Base-by-base conservation (phyloP, 2,113 vertebrate genomes). In the Misgurnus anguillicaudatus region DNA sequence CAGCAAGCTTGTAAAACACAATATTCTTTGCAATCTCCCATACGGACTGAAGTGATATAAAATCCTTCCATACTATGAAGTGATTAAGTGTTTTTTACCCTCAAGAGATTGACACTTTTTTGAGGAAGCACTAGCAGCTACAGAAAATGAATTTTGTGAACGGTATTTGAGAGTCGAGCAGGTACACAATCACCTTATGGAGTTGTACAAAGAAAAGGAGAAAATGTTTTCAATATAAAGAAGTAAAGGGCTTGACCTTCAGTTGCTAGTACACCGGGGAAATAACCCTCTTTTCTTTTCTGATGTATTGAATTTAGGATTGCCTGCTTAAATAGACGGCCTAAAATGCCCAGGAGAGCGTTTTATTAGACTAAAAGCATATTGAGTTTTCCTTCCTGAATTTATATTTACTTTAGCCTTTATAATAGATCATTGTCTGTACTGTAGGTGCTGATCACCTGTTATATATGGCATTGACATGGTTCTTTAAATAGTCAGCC, bases 181-280 rank as follows among this genome's bases (percentile, higher is more conserved):
- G 41, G 39, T 62, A 47, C 70, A 42, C 17, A 73, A 73, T 73
- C 55, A 42, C 53, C 38, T 58, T 58, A 31, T 19, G 9, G 53
- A 1, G 6, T 13, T 61, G 19, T 47, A 24, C 71, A 36, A 45
- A 62, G 11, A 47, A 55, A 57, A 45, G 2, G 38, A 38, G 11
- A 41, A 70, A 45, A 19, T 9, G 13, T 19, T 62, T 75, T 74
- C 70, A 61, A 78, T 78, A 74, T 53, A 16, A 62, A 31, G 57
- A 36, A 21, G 62, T 8, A 68, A 69, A 67, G 55, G 19, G 36
- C 24, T 45, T 75, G 81, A 79, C 77, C 45, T 79, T 79, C 63
- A 58, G 65, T 62, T 69, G 41, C 17, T 39, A 48, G 17, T 65
- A 55, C 57, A 41, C 58, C 39, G 47, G 36, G 45, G 48, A 83